phyloP scores from a whole-genome alignment of 2,888 invertebrate genomes.

The Melinaea marsaeus region DNA sequence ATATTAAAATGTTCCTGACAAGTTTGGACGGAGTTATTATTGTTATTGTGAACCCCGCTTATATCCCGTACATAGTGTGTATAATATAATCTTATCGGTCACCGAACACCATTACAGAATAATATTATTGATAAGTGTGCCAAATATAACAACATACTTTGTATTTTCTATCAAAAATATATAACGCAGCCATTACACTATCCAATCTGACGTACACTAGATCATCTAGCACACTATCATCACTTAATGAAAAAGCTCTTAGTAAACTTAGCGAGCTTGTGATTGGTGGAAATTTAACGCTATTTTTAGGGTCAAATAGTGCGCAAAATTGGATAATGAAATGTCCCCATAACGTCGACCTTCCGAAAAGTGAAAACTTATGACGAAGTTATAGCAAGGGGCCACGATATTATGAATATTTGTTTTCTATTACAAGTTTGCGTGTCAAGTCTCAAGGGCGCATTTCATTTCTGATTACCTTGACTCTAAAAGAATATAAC shows the following conservation, averaged over 20 bases:
- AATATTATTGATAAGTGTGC: slow-evolving; percentile 23
- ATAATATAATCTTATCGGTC: slow-evolving; percentile 3
- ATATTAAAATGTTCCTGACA: slow-evolving; percentile 73
- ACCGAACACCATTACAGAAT: slow-evolving; percentile 13
- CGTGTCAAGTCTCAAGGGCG: slow-evolving; percentile 38
- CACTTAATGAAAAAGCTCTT: too few relatives aligned
- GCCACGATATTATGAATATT: slow-evolving; percentile 16
- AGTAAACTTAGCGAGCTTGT: too few relatives aligned
- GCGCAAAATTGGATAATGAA: too few relatives aligned
- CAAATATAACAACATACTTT: slow-evolving; percentile 14
- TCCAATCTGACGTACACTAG: too few relatives aligned
- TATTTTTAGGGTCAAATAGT: too few relatives aligned
- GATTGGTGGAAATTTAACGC: too few relatives aligned
- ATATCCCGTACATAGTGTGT: slow-evolving; percentile 10
- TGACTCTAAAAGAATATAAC: slow-evolving; percentile 27
- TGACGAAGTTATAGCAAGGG: neutral
- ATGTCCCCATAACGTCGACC: too few relatives aligned
- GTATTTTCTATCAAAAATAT: too few relatives aligned
- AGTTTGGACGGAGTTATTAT: slow-evolving; percentile 47
- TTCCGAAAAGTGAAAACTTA: slow-evolving; percentile 1
- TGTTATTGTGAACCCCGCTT: slow-evolving; percentile 50
- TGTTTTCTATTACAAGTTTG: slow-evolving; percentile 34
- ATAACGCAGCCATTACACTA: too few relatives aligned
- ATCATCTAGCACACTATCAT: too few relatives aligned
- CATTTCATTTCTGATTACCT: slow-evolving; percentile 26